Base-by-base conservation (phyloP, 2,113 vertebrate genomes). In the Stomatorhinus ivindoensis region DNA sequence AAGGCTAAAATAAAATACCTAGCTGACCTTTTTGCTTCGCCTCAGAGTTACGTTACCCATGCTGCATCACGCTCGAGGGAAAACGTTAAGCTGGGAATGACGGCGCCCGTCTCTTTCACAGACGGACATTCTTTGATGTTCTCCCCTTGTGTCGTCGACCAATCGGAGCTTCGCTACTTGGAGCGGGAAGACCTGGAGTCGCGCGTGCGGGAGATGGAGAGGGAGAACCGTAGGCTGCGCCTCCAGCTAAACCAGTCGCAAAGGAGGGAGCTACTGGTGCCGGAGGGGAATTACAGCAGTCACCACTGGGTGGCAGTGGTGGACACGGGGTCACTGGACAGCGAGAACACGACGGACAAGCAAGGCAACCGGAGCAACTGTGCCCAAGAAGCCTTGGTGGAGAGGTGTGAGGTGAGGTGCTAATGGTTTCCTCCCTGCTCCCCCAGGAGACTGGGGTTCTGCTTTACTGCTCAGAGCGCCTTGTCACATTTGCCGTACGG, bases 381-480 rank as follows among this genome's bases (percentile, higher is more conserved):
- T 88, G 92, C 91, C 46, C 95, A 96, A 85, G 94, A 96, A 87
- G 93, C 94, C 87, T 93, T 89, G 2, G 95, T 97, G 51, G 96
- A 97, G 92, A 98, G 97, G 93, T 98, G 97, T 91, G 97, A 98
- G 97, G 97, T 98, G 61, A 93, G 92, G 3, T 24, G 24, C 5
- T 27, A 31, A 6, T 27, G 3, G 24, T 2, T 17, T 17, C 10
- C 48, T 86, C 48, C 11, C n/a, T 35, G 46, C 4, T 53, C 24
- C 24, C 19, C 42, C 35, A 84, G 44, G 9, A 80, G 15, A 3
- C 13, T 19, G 73, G 31, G 31, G 17, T 39, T 76, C 73, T 42
- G 10, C 58, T 65, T 65, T 65, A 27, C 24, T 65, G 58, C n/a
- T 27, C 24, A 65, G 21, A 55, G 61, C 3, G 1, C 53, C 53